These are phyloP conservation scores for Lasioglossum morio DNA, from an alignment of 2,888 invertebrate species.

Conservation along the genomic window DNA sequence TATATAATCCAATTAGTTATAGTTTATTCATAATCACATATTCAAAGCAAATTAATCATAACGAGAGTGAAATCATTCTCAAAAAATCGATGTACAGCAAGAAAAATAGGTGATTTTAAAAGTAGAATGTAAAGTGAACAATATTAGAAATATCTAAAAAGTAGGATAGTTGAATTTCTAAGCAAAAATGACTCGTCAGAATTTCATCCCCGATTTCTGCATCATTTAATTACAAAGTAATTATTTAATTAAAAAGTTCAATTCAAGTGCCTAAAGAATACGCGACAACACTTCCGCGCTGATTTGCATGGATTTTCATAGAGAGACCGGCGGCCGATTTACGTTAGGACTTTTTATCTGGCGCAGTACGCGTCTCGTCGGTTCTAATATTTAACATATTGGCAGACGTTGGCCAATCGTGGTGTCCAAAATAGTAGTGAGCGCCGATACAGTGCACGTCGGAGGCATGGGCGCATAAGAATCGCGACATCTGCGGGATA, in stretches of 20 bases:
- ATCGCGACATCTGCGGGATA: conserved; percentile 27
- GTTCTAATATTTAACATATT: conserved; percentile 9
- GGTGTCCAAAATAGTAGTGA: neutral
- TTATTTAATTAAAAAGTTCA: no score
- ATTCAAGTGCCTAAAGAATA: neutral
- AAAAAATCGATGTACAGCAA: neutral
- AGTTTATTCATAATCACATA: no score
- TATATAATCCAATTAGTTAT: no score
- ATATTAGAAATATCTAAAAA: neutral
- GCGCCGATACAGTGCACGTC: neutral
- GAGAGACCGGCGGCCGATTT: neutral
- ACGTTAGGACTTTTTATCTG: neutral
- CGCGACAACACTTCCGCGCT: neutral
- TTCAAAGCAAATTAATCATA: neutral
- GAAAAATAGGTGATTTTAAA: no score
- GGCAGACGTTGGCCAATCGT: neutral
- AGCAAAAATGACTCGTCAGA: no score
- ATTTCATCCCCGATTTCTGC: neutral
- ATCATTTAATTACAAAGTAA: neutral
- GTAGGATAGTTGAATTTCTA: neutral
- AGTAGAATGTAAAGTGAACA: neutral
- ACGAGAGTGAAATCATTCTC: neutral
- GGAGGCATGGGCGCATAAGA: neutral
- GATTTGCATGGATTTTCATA: neutral
- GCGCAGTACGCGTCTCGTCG: neutral